Evolutionary conservation across 2,113 vertebrate genomes (phyloP), one percentile per base, ranked within the genome.

Genomic region (Lycaon pictus): DNA sequence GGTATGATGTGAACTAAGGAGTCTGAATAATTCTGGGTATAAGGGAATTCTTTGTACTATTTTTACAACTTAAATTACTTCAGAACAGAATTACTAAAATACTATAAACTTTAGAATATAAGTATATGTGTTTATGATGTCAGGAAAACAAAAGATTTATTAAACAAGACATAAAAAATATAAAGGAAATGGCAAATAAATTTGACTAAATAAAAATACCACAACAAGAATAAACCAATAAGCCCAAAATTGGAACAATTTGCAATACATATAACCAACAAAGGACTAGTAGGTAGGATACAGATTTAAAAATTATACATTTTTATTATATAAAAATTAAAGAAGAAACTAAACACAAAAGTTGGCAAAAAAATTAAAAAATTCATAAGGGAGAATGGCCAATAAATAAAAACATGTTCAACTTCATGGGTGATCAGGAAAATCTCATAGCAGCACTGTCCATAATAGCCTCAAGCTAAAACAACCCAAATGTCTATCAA

Each of bases 61-160:
- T 72, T 3, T 67, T 87, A 25, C 9, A 82, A 86, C 22, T 76
- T 90, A 74, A 93, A 85, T 72, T 67, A 89, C 67, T 86, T 74
- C 51, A 97, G 65, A 69, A 72, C 4, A 62, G 90, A 90, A 11
- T 81, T 91, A 87, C 37, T 93, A 93, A 95, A 90, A 86, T 58
- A 95, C 27, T 55, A 87, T 35, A 35, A 67, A 90, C 87, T 93
- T 93, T 7, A 95, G 25, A 90, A 84, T 63, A n/a, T 81, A 82
- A 72, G n/a, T 37, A 80, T 56, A 29, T 51, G 81, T 63, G 25
- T 95, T 90, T 85, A 81, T 69, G 55, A 94, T 25, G 13, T 79
- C 43, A 92, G 10, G 15, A 17, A 56, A 77, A 82, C 37, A 86
- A 56, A 86, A 3, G 0, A 82, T 53, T 90, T 87, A 37, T 81